Conservation (phyloP, 2,113 vertebrate species). For the pig (Sus scrofa) region T2T-Sscrofa CM000830.6:88634001-88634500, state of each 20-base stretch:
- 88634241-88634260: not conserved
- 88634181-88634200: not conserved
- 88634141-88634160: not conserved
- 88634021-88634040: not conserved
- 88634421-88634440: too few species aligned
- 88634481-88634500: too few species aligned
- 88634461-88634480: too few species aligned
- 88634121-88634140: not conserved
- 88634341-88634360: not conserved
- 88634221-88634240: not conserved
- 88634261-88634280: not conserved
- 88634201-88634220: not conserved
- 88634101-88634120: not conserved
- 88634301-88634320: not conserved
- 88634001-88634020: not conserved
- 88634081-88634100: not conserved
- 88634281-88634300: not conserved
- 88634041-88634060: not conserved
- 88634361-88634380: not conserved
- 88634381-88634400: not conserved
- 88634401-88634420: too few species aligned
- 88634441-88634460: too few species aligned
- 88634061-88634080: not conserved
- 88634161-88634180: not conserved
- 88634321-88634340: not conserved